Conservation (phyloP, 2,113 vertebrate genomes). For the Calyptomena viridis region DNA sequence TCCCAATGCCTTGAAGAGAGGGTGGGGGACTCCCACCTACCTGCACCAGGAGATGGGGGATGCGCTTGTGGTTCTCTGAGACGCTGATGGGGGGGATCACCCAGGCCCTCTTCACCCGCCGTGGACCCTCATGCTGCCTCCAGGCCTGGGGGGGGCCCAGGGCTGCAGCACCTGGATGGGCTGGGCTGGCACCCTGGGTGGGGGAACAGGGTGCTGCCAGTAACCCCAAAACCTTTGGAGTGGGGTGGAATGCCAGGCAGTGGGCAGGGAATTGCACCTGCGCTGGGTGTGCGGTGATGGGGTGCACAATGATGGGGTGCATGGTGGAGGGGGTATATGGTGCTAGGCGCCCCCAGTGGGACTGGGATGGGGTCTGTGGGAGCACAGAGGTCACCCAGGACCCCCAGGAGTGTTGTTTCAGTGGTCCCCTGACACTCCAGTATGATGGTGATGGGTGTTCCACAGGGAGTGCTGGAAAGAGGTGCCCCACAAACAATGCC, state of each 20-base stretch:
- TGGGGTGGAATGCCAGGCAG: background rate
- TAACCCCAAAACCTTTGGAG: background rate
- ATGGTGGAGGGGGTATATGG: background rate
- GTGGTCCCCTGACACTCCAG: background rate
- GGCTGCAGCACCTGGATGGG: background rate
- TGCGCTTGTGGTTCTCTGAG: slow-evolving; percentile 88
- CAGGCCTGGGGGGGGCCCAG: slow-evolving; percentile 61
- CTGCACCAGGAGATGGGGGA: slow-evolving; percentile 92
- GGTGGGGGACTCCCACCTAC: slow-evolving; percentile 52
- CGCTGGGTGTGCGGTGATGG: background rate
- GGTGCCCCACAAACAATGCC: rapidly evolving
- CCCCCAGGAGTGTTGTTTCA: rapidly evolving
- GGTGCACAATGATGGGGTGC: rapidly evolving
- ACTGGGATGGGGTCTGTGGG: background rate
- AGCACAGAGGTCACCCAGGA: rapidly evolving
- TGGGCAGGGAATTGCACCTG: no score
- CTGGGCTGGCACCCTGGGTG: slow-evolving; percentile 48
- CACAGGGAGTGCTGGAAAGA: rapidly evolving
- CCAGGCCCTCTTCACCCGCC: slow-evolving; percentile 91
- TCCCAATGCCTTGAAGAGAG: rapidly evolving
- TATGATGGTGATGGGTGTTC: background rate
- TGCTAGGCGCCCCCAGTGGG: background rate
- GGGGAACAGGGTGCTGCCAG: background rate
- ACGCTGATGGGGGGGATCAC: slow-evolving; percentile 95
- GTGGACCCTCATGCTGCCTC: slow-evolving; percentile 19